Evolutionary conservation across 1,140 invertebrate species (phyloP).

Genomic region (Holotrichia oblita): DNA sequence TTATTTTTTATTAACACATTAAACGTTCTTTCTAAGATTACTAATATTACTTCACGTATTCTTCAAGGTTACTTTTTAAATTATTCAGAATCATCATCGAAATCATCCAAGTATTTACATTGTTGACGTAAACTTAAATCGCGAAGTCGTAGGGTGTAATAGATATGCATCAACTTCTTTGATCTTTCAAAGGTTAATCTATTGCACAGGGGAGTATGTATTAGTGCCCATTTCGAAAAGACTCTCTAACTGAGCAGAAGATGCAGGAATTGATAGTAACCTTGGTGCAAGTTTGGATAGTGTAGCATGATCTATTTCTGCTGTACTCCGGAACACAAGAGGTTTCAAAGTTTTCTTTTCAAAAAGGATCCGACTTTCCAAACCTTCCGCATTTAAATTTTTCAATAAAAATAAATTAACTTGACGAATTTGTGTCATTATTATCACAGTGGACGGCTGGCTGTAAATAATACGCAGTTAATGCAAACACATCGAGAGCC

Average conservation of each 20-base stretch:
- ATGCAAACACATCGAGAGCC: too few relatives aligned
- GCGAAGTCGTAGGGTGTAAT: too few relatives aligned
- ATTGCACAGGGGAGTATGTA: constrained; percentile 23
- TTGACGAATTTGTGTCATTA: background rate
- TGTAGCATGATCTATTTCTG: background rate
- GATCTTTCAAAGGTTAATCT: constrained; percentile 14
- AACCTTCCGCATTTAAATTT: background rate
- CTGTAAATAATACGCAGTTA: constrained; percentile 7
- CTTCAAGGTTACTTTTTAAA: too few relatives aligned
- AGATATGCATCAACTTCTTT: background rate
- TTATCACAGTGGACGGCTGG: background rate
- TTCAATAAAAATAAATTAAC: background rate
- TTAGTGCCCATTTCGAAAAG: constrained; percentile 7
- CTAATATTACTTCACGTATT: too few relatives aligned
- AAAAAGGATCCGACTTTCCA: background rate
- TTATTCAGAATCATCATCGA: too few relatives aligned
- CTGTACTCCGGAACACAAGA: background rate
- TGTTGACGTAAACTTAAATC: too few relatives aligned
- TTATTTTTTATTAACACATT: too few relatives aligned
- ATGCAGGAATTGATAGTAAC: background rate
- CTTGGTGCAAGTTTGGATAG: background rate
- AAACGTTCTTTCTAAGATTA: too few relatives aligned
- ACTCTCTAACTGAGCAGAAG: background rate
- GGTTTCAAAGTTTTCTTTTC: background rate
- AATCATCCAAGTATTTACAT: too few relatives aligned